A percentile compares a stretch with the other conserved stretches of the same genome.
These are phyloP conservation scores for Montipora sp. DNA, from an alignment of 64 coral and sea anemone species.

Conservation along the genomic window DNA sequence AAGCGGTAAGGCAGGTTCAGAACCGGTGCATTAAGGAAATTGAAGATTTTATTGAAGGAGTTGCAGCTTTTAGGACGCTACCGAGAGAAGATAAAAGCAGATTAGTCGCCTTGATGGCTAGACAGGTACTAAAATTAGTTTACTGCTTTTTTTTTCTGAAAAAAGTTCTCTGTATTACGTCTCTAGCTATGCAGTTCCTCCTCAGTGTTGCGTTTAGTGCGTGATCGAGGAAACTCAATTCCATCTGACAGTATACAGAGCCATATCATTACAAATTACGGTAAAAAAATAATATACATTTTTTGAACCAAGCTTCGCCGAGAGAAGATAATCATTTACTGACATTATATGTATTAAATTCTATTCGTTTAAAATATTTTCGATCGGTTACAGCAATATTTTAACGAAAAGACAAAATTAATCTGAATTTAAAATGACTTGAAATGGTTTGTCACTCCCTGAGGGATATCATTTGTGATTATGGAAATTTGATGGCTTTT, in stretches of 20 bases:
- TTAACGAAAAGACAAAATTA: background rate
- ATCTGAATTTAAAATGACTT: slow-evolving; percentile 16
- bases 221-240: no score
- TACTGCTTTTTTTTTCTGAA: background rate
- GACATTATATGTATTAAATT: no score
- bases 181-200: background rate
- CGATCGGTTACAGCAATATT: background rate
- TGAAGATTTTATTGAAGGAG: slow-evolving; percentile 70
- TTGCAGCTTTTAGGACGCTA: slow-evolving; percentile 49
- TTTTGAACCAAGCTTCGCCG: no score
- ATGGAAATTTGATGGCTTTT: background rate
- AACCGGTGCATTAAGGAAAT: slow-evolving; percentile 84
- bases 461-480: background rate
- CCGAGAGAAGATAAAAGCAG: slow-evolving; percentile 67
- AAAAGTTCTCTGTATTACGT: background rate
- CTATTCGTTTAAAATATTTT: no score
- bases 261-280: no score
- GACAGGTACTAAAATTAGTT: slow-evolving; percentile 62
- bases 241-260: no score
- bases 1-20: slow-evolving; percentile 65
- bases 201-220: background rate
- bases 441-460: background rate
- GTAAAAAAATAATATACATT: no score
- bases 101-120: slow-evolving; percentile 79
- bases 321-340: no score